Evolutionary conservation across 2,113 vertebrate species (phyloP).

Genomic region (Thinocorus orbignyianus): DNA sequence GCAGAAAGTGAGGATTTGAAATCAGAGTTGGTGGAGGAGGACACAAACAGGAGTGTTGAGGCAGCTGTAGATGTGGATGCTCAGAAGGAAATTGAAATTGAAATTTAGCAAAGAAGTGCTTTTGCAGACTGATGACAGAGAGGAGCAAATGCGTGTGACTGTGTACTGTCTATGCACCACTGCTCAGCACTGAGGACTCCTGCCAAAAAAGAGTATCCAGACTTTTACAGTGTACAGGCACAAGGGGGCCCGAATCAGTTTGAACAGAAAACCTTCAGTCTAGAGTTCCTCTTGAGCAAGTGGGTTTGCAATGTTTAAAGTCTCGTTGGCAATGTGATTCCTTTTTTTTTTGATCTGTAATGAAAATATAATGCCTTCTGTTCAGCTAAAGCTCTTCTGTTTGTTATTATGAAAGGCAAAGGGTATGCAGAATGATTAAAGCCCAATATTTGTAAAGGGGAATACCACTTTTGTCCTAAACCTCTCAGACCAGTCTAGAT

Average conservation of each 20-base stretch:
- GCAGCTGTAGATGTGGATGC: background rate
- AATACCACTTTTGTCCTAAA: background rate
- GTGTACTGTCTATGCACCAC: accelerated
- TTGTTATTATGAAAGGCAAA: background rate
- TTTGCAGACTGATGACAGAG: background rate
- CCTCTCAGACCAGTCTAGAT: no score
- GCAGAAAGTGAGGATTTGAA: background rate
- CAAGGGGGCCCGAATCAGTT: background rate
- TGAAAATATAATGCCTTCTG: background rate
- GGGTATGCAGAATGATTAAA: background rate
- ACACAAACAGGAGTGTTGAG: background rate
- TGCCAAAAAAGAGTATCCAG: background rate
- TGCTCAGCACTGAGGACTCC: background rate
- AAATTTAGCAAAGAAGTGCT: background rate
- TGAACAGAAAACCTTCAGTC: background rate
- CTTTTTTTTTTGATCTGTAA: background rate
- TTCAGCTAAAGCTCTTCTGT: background rate
- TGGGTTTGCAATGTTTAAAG: background rate
- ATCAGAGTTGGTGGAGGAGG: background rate
- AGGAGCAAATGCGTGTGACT: accelerated
- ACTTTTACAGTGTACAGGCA: background rate
- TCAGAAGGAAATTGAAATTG: background rate
- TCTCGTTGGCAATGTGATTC: background rate
- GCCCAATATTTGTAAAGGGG: background rate
- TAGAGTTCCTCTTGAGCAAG: background rate